These are phyloP conservation scores for Resseliella maxima DNA, from an alignment of 2,888 invertebrate genomes.

Conservation along the genomic window DNA sequence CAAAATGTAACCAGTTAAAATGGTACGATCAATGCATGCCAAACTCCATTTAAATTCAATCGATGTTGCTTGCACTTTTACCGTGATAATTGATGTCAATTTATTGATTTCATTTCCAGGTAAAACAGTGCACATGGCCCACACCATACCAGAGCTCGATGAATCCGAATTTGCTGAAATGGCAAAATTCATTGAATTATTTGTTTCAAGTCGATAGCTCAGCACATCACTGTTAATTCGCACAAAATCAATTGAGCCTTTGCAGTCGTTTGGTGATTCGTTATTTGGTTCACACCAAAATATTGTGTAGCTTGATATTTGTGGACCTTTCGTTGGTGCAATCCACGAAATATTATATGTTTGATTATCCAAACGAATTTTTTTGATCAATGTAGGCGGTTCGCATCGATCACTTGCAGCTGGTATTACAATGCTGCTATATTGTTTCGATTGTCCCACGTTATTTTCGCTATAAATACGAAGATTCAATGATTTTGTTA, in stretches of 20 bases:
- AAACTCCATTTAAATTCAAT: constrained; percentile 81
- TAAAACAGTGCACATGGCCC: constrained; percentile 73
- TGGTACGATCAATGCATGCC: constrained; percentile 79
- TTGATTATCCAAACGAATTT: constrained; percentile 73
- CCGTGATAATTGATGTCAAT: constrained; percentile 71
- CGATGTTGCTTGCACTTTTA: constrained; percentile 68
- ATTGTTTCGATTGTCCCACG: constrained; percentile 71
- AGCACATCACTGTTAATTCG: background rate
- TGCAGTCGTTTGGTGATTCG: constrained; percentile 70
- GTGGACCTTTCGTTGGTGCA: constrained; percentile 66
- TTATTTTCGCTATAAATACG: constrained; percentile 73
- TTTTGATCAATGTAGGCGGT: constrained; percentile 73
- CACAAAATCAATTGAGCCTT: constrained; percentile 61
- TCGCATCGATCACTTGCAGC: constrained; percentile 59
- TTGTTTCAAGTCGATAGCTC: constrained; percentile 60
- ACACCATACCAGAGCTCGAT: constrained; percentile 81
- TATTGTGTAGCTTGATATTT: constrained; percentile 72
- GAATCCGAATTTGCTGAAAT: constrained; percentile 76
- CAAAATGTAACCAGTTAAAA: constrained; percentile 79
- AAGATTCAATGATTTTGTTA: constrained; percentile 63
- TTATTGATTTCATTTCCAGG: constrained; percentile 67
- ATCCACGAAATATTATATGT: constrained; percentile 79
- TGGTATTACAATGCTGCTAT: constrained; percentile 74
- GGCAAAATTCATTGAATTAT: constrained; percentile 77
- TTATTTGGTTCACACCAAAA: constrained; percentile 76